phyloP scores from a whole-genome alignment of 1,140 invertebrate genomes.

The Ganaspis sp. region DNA sequence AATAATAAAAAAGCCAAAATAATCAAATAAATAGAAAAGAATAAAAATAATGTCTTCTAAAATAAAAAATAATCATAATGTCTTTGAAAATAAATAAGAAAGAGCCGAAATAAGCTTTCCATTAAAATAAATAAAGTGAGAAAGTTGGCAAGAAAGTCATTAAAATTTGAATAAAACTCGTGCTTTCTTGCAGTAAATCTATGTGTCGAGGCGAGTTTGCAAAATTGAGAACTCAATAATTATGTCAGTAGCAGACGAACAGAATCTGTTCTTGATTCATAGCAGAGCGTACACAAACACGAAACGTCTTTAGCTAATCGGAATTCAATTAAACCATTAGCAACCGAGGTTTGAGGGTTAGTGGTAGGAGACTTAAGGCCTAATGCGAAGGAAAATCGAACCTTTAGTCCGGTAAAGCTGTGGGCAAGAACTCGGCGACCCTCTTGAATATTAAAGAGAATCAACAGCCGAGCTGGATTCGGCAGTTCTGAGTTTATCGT shows the following conservation, averaged over 20 bases:
- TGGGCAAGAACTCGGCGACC: slow-evolving; percentile 56
- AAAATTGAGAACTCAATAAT: slow-evolving; percentile 73
- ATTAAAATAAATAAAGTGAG: not conserved
- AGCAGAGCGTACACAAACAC: slow-evolving; percentile 64
- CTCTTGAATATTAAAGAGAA: slow-evolving; percentile 57
- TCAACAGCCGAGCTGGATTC: slow-evolving; percentile 11
- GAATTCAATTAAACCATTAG: slow-evolving; percentile 75
- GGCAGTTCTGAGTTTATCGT: not conserved
- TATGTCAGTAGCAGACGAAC: slow-evolving; percentile 69
- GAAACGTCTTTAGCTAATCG: slow-evolving; percentile 71
- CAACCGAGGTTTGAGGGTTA: slow-evolving; percentile 47
- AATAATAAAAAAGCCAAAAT: too few relatives aligned
- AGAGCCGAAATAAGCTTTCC: too few relatives aligned
- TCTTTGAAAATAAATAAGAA: too few relatives aligned
- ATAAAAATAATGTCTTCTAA: too few relatives aligned
- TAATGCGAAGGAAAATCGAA: slow-evolving; percentile 65
- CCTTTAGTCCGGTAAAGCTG: slow-evolving; percentile 47
- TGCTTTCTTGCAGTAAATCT: slow-evolving; percentile 53
- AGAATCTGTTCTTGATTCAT: slow-evolving; percentile 73
- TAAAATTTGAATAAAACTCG: slow-evolving; percentile 70
- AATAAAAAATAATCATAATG: too few relatives aligned
- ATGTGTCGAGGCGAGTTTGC: slow-evolving; percentile 65
- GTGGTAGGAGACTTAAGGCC: slow-evolving; percentile 42
- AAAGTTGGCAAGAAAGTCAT: slow-evolving; percentile 48
- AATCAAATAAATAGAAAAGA: too few relatives aligned